These are phyloP conservation scores for Acrobasis suavella DNA, from an alignment of 2,888 invertebrate species.

Conservation along the genomic window DNA sequence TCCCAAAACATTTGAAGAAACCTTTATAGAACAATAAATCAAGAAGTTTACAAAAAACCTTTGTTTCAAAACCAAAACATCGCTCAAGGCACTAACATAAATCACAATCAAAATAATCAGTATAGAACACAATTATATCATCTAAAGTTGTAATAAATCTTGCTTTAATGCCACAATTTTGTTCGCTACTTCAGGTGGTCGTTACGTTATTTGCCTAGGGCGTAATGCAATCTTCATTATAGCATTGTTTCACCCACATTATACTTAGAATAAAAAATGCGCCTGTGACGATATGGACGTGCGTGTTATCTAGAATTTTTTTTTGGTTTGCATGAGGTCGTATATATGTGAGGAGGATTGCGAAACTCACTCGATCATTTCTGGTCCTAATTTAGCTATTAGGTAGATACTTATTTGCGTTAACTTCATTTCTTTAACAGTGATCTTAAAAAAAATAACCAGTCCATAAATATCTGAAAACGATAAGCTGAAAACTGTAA, in stretches of 20 bases:
- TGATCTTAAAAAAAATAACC: no score
- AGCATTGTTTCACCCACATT: constrained; percentile 25
- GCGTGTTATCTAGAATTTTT: constrained; percentile 3
- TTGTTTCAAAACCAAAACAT: constrained; percentile 46
- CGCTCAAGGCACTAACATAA: constrained; percentile 70
- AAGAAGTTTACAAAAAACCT: constrained; percentile 39
- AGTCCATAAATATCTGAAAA: no score
- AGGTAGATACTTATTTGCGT: no score
- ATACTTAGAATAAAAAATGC: constrained; percentile 13
- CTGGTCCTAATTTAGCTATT: no score
- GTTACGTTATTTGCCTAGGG: constrained; percentile 66
- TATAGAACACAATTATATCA: constrained; percentile 62
- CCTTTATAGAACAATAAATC: constrained; percentile 39
- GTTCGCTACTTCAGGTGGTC: constrained; percentile 77
- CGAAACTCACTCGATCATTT: no score
- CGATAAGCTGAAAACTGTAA: no score
- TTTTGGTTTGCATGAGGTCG: neutral
- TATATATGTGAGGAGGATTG: neutral
- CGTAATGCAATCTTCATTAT: constrained; percentile 75
- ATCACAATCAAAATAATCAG: constrained; percentile 69
- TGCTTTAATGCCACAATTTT: constrained; percentile 67
- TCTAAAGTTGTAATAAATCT: constrained; percentile 75
- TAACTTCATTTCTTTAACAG: no score
- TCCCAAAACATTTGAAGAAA: constrained; percentile 7
- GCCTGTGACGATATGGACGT: neutral